These are phyloP conservation scores for Dipodomys merriami DNA, from an alignment of 2,113 vertebrate species.

Conservation along the genomic window DNA sequence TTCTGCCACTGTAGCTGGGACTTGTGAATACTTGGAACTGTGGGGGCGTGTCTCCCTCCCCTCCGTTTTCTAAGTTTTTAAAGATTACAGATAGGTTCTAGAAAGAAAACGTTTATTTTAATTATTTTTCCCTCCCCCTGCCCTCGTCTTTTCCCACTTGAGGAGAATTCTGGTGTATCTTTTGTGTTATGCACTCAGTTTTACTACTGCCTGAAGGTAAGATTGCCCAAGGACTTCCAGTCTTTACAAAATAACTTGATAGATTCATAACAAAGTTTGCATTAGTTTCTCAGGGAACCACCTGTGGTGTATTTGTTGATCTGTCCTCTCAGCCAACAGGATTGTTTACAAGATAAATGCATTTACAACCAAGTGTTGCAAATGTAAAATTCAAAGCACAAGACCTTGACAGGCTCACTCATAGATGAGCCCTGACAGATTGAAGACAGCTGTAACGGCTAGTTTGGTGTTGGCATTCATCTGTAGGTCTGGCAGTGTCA, in stretches of 20 bases:
- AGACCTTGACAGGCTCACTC: neutral
- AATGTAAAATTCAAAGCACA: neutral
- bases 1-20: neutral
- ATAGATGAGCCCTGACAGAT: neutral
- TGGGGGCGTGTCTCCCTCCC: neutral
- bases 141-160: neutral
- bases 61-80: neutral
- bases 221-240: neutral
- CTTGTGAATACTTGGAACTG: neutral
- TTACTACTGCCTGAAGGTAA: neutral
- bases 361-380: neutral
- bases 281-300: neutral
- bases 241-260: neutral
- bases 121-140: neutral
- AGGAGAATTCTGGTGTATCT: neutral
- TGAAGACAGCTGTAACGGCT: neutral
- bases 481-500: too few relatives aligned
- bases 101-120: neutral
- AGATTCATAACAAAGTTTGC: constrained; percentile 8
- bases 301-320: neutral
- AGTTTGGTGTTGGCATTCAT: too few relatives aligned
- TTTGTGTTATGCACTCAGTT: neutral
- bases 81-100: neutral
- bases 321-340: neutral
- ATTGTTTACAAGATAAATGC: neutral